Conservation (phyloP, 2,888 invertebrate genomes). For the Tetrapedia diversipes region DNA sequence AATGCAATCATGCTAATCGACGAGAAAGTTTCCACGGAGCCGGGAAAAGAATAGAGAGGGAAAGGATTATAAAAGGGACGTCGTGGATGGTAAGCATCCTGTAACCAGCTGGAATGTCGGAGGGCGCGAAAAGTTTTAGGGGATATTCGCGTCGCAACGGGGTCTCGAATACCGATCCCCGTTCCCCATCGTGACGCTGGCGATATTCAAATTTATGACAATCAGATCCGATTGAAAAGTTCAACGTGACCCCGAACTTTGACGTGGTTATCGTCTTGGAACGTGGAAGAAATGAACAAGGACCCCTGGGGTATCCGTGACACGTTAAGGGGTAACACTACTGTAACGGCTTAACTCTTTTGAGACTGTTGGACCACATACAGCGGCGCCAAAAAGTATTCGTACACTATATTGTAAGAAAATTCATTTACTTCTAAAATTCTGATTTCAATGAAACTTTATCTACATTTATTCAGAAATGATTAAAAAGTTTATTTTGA, state of each 20-base stretch:
- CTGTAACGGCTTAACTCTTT: too few species aligned
- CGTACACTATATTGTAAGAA: too few species aligned
- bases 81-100: constrained; percentile 49
- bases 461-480: too few species aligned
- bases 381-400: too few species aligned
- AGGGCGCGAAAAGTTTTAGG: constrained; percentile 51
- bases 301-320: constrained; percentile 16
- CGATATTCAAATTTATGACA: constrained; percentile 68
- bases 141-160: constrained; percentile 43
- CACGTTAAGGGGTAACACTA: constrained; percentile 1
- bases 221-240: constrained; percentile 72
- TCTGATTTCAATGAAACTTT: too few species aligned
- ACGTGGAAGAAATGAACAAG: constrained; percentile 53
- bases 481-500: too few species aligned
- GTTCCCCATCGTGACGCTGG: too few species aligned
- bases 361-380: too few species aligned
- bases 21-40: constrained; percentile 58
- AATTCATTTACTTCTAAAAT: too few species aligned
- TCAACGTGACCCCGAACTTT: constrained; percentile 45
- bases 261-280: constrained; percentile 30
- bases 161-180: too few species aligned
- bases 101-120: constrained; percentile 35
- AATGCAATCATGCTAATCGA: constrained; percentile 69
- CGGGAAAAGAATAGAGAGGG: constrained; percentile 20
- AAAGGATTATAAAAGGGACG: constrained; percentile 32